phyloP scores from a whole-genome alignment of 2,888 invertebrate genomes.

The Limenitis camilla region DNA sequence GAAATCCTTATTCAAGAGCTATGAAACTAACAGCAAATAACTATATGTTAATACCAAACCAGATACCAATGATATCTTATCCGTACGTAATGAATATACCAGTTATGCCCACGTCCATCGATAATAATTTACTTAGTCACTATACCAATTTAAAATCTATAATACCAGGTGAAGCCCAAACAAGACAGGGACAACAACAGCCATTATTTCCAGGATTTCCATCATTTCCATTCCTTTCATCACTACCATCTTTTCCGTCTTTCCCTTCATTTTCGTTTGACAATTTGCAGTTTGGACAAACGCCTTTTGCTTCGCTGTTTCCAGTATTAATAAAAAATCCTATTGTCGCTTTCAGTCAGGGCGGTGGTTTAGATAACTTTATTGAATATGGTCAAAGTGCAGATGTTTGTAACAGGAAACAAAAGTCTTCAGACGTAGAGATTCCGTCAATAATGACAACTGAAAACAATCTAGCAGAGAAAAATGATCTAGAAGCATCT shows the following conservation, averaged over 20 bases:
- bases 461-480: background rate
- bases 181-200: constrained; percentile 46
- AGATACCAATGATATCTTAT: constrained; percentile 23
- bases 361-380: constrained; percentile 70
- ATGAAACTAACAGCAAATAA: constrained; percentile 22
- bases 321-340: constrained; percentile 76
- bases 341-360: constrained; percentile 59
- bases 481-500: constrained; percentile 14
- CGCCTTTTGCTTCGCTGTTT: constrained; percentile 70
- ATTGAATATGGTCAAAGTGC: constrained; percentile 75
- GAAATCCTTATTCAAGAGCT: constrained; percentile 29
- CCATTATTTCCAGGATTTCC: constrained; percentile 27
- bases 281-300: constrained; percentile 36
- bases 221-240: constrained; percentile 24
- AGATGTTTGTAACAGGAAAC: constrained; percentile 63
- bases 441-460: no score
- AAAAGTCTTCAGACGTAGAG: constrained; percentile 36
- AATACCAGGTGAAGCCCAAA: constrained; percentile 32
- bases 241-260: constrained; percentile 19
- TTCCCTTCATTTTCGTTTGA: constrained; percentile 26
- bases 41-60: constrained; percentile 10
- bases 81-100: constrained; percentile 53
- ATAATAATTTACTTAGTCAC: constrained; percentile 18
- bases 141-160: constrained; percentile 33
- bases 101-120: constrained; percentile 45